Percentiles rank a stretch among this genome's conserved stretches.
Conservation (phyloP, 2,113 vertebrate species). For the Anolis carolinensis region DNA sequence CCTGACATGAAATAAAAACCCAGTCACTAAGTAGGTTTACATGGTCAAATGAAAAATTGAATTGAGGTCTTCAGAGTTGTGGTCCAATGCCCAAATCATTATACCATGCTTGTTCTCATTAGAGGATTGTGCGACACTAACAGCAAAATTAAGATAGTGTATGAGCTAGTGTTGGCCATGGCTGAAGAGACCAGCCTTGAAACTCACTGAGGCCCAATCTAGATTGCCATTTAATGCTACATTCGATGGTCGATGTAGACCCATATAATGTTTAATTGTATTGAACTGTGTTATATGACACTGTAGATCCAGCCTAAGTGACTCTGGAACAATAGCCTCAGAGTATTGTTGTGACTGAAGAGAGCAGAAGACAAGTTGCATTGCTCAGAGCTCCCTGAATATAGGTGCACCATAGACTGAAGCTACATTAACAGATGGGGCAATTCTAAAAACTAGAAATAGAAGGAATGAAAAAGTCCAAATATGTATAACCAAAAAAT, state of each 20-base stretch:
- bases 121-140: background rate
- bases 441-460: slow-evolving; percentile 9
- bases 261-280: no score
- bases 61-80: no score
- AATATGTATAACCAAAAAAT: background rate
- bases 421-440: background rate
- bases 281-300: no score
- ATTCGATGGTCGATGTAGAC: no score
- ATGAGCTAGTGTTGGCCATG: background rate
- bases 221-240: no score
- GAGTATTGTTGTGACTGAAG: background rate
- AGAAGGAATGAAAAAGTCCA: slow-evolving; percentile 24
- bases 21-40: no score
- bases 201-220: background rate
- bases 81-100: no score
- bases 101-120: no score
- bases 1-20: no score
- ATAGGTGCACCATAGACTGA: background rate
- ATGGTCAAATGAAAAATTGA: no score
- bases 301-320: background rate
- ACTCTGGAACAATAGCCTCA: background rate
- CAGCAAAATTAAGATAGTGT: no score
- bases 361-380: background rate
- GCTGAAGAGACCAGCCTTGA: background rate
- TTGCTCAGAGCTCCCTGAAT: no score